A percentile compares a stretch with the other conserved stretches of the same genome.
Evolutionary conservation across 2,797 vertebrate genomes (phyloP).

Genomic region (Fratercula arctica): DNA sequence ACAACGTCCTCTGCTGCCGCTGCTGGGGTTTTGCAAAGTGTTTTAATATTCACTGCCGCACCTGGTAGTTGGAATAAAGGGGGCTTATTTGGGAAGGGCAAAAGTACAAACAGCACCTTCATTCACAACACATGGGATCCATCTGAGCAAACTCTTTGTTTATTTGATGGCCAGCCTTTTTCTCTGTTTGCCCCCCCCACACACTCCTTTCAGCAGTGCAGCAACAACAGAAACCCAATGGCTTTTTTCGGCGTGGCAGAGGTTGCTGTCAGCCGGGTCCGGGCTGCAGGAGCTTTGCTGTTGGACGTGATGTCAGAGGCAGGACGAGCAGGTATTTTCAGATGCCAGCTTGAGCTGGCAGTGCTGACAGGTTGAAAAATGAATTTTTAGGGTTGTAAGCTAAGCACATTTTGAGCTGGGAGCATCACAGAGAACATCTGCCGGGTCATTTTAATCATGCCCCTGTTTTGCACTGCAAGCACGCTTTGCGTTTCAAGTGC

Average conservation of each 20-base stretch:
- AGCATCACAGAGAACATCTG: constrained; percentile 34
- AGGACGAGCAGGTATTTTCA: constrained; percentile 51
- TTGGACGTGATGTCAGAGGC: neutral
- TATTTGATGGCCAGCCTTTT: neutral
- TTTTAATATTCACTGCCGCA: neutral
- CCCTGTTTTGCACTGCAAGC: neutral
- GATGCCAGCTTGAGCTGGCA: constrained; percentile 32
- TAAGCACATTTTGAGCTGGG: constrained; percentile 31
- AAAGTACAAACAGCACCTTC: neutral
- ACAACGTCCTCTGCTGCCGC: neutral
- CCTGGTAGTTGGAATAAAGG: constrained; percentile 8
- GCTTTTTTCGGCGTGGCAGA: neutral
- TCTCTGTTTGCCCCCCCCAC: neutral
- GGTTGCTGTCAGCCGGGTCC: neutral
- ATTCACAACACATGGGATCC: neutral
- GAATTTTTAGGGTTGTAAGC: neutral
- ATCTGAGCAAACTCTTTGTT: constrained; percentile 31
- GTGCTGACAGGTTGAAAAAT: constrained; percentile 49
- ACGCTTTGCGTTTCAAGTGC: neutral
- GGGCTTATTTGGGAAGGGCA: neutral
- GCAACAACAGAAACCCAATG: neutral
- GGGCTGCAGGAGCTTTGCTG: constrained; percentile 8
- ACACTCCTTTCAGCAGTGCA: neutral
- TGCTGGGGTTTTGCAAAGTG: neutral
- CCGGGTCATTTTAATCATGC: constrained; percentile 18